Evolutionary conservation across 2,797 vertebrate genomes (phyloP).

Genomic region (Coendou prehensilis): DNA sequence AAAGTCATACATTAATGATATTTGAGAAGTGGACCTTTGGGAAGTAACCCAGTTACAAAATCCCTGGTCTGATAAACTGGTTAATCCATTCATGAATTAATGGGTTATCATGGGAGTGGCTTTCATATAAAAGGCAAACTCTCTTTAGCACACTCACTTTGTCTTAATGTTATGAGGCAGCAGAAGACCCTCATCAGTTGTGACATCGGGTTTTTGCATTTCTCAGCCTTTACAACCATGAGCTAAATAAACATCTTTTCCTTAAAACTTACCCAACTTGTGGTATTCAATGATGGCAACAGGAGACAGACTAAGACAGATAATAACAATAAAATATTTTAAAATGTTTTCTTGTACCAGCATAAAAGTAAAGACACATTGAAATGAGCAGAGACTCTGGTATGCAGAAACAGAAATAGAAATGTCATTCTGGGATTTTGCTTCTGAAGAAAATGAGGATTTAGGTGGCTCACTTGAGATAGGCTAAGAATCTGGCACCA

Average conservation of each 20-base stretch:
- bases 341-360: neutral
- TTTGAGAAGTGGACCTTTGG: neutral
- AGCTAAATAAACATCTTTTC: no score
- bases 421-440: neutral
- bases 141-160: neutral
- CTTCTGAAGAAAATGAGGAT: neutral
- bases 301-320: neutral
- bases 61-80: neutral
- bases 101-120: no score
- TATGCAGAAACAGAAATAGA: neutral
- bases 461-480: neutral
- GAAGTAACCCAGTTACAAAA: neutral
- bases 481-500: neutral
- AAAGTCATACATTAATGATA: neutral
- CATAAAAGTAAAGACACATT: neutral
- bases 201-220: neutral
- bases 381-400: neutral
- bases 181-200: neutral
- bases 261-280: no score
- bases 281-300: neutral
- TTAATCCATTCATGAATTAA: neutral
- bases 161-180: neutral
- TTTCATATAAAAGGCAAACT: neutral
- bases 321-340: neutral
- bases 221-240: neutral